phyloP scores from a whole-genome alignment of 1,140 invertebrate genomes.

The Leptoteleia sp. region DNA sequence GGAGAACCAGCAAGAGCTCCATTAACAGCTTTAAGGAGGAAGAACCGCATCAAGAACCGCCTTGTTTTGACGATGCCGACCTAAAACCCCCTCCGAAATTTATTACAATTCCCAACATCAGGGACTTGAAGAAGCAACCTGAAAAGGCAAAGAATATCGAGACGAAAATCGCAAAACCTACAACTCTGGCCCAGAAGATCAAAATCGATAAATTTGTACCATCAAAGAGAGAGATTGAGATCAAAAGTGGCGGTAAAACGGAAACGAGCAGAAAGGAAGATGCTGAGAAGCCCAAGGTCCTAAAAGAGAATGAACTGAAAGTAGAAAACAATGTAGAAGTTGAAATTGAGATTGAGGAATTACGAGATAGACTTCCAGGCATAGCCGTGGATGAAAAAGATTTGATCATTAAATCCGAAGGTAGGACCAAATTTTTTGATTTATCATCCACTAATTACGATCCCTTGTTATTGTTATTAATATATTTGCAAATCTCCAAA shows the following conservation, averaged over 20 bases:
- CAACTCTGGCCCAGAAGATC: conserved; percentile 61
- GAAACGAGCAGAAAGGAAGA: conserved; percentile 11
- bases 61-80: conserved; percentile 39
- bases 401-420: conserved; percentile 74
- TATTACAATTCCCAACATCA: conserved; percentile 79
- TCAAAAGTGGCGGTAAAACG: not conserved
- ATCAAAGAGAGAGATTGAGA: conserved; percentile 48
- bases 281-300: not conserved
- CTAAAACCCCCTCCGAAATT: conserved; percentile 65
- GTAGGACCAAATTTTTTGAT: conserved; percentile 63
- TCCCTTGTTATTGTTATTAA: too few species aligned
- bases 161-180: conserved; percentile 61
- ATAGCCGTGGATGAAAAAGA: conserved; percentile 76
- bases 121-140: conserved; percentile 69
- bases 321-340: conserved; percentile 60
- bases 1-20: conserved; percentile 67
- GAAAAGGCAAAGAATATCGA: conserved; percentile 68
- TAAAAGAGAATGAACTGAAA: conserved; percentile 35
- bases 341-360: conserved; percentile 71
- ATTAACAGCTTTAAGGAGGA: conserved; percentile 64
- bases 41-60: conserved; percentile 52
- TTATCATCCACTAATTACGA: too few species aligned
- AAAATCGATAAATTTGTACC: conserved; percentile 72
- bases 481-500: too few species aligned
- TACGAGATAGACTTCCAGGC: conserved; percentile 62